Evolutionary conservation across 2,797 vertebrate genomes (phyloP), one percentile per base, ranked within the genome.

Genomic region (Eutrigla gurnardus): DNA sequence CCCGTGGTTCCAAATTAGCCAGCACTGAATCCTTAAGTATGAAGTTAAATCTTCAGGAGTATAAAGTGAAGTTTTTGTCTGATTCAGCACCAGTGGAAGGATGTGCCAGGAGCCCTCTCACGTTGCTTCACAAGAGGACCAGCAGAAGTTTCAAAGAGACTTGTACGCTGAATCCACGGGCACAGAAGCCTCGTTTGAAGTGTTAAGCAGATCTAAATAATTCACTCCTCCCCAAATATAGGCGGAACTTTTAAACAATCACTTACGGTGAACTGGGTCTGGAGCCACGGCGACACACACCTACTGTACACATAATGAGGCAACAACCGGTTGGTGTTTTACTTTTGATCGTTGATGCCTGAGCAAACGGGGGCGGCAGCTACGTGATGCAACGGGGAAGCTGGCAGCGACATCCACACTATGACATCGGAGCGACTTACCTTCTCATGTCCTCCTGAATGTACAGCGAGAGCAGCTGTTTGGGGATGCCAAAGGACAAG

Each of bases 381-480:
- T 17, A 18, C 25, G 58, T 73, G 68, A 73, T 65, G 73, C 54
- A 79, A 68, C 13, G 17, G 42, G 8, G 66, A 58, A 35, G 42
- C 18, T 42, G n/a, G 53, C 52, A 61, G 50, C 33, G 43, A 73
- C 52, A 47, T 61, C 33, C 15, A 65, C 36, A 18, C 15, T 12
- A 4, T 7, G 53, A 57, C 53, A 60, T 69, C 11, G 64, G 17
- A 66, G 57, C 32, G 33, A 45, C 94, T 94, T 93, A 98, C 98
- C 97, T 96, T 90, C 93, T 95, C 93, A 96, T 95, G 88, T 98
- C 98, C 91, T 99, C 97, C 89, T 96, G 96, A 80, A 99, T 96
- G 91, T 96, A 97, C 67, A 99, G 95, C 6, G 90, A 94, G 62
- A 99, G 96, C 73, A 99, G 92, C 86, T 99, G 97, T 89, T 96